Conservation (phyloP, 2,888 invertebrate genomes). For the Brassicogethes aeneus region DNA sequence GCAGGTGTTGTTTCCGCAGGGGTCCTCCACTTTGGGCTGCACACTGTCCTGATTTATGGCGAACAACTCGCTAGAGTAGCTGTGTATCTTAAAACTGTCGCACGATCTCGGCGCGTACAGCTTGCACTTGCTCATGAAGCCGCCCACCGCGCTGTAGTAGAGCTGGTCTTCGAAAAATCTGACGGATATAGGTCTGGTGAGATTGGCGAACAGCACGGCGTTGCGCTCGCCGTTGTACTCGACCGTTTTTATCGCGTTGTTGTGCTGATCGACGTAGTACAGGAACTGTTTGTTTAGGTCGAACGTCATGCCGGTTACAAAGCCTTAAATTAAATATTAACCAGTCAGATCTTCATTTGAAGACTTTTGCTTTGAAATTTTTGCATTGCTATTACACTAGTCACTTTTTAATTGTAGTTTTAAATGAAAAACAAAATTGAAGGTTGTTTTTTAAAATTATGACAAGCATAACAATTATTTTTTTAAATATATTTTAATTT, state of each 20-base stretch:
- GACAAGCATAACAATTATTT: no score
- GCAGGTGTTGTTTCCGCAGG: conserved; percentile 48
- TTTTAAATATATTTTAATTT: no score
- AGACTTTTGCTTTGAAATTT: no score
- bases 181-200: conserved; percentile 53
- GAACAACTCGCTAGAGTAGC: conserved; percentile 44
- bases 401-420: no score
- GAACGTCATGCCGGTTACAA: conserved; percentile 40
- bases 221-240: conserved; percentile 43
- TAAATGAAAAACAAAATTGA: no score
- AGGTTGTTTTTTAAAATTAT: no score
- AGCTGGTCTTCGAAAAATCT: conserved; percentile 67
- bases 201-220: conserved; percentile 40
- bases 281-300: conserved; percentile 52
- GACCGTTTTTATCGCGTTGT: conserved; percentile 37
- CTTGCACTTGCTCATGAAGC: conserved; percentile 51
- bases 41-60: conserved; percentile 47
- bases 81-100: conserved; percentile 39
- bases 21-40: conserved; percentile 44
- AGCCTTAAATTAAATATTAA: conserved; percentile 22
- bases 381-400: no score
- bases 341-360: no score
- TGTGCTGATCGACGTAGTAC: conserved; percentile 66
- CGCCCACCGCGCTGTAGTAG: conserved; percentile 56
- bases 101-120: conserved; percentile 47